Evolutionary conservation across 92 coral and sea anemone genomes (phyloP).

Genomic region (Diadumene lineata): DNA sequence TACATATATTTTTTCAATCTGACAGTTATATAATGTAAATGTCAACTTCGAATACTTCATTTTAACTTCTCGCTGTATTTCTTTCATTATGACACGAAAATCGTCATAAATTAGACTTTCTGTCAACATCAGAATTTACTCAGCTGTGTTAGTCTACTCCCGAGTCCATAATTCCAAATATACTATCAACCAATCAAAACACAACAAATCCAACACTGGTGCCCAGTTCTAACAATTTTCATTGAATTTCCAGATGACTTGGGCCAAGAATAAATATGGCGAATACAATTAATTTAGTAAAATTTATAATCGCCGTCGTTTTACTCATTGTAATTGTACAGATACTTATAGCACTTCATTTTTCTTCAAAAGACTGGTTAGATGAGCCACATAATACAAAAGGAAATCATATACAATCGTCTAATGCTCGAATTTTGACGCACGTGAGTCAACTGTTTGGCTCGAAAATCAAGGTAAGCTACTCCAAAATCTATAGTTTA

Average conservation of each 20-base stretch:
- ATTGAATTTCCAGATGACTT: not conserved
- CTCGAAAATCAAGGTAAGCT: constrained; percentile 25
- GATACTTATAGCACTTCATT: constrained; percentile 79
- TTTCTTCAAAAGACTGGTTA: constrained; percentile 85
- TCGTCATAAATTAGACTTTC: not conserved
- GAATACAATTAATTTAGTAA: constrained; percentile 75
- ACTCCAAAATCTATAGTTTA: constrained; percentile 1
- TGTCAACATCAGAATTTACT: not conserved
- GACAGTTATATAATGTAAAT: too few species aligned
- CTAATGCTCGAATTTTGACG: constrained; percentile 39
- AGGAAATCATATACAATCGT: constrained; percentile 47
- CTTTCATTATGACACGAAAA: not conserved
- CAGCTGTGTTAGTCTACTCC: constrained; percentile 5
- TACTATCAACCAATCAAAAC: constrained; percentile 31
- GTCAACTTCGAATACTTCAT: not conserved
- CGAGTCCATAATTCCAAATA: constrained; percentile 14
- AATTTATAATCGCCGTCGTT: constrained; percentile 78
- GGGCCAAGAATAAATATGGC: constrained; percentile 53
- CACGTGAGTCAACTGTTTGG: constrained; percentile 60
- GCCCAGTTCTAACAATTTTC: constrained; percentile 25
- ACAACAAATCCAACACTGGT: not conserved
- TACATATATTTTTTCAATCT: too few species aligned
- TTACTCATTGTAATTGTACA: constrained; percentile 81
- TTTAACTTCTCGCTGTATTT: too few species aligned
- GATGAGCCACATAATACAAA: constrained; percentile 65